These are phyloP conservation scores for Protaetia brevitarsis DNA, from an alignment of 1,140 invertebrate species.

Conservation along the genomic window DNA sequence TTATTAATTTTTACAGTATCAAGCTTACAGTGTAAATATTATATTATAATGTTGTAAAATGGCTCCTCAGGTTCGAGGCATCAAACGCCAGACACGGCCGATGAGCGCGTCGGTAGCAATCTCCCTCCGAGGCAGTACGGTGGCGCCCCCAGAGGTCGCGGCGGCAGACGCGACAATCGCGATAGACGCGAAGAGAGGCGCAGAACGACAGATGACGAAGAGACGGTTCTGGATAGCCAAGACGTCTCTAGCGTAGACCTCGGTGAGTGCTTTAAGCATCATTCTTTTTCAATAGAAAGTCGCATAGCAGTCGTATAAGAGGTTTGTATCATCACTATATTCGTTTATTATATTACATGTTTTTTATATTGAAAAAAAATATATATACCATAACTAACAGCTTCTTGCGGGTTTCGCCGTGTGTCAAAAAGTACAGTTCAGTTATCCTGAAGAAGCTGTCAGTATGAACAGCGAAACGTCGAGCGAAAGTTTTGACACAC, in stretches of 20 bases:
- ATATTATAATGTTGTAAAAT: not conserved
- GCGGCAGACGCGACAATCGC: conserved; percentile 53
- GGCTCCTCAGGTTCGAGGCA: conserved; percentile 53
- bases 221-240: conserved; percentile 73
- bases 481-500: too few species aligned
- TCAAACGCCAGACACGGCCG: conserved; percentile 56
- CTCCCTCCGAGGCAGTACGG: conserved; percentile 51
- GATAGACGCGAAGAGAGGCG: conserved; percentile 62
- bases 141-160: conserved; percentile 44
- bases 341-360: not conserved
- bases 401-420: too few species aligned
- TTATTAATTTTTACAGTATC: not conserved
- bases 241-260: conserved; percentile 74
- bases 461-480: too few species aligned
- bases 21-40: not conserved
- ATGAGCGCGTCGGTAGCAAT: conserved; percentile 55
- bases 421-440: too few species aligned
- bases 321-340: not conserved
- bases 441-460: too few species aligned
- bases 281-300: not conserved
- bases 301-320: not conserved
- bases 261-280: conserved; percentile 53
- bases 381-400: too few species aligned
- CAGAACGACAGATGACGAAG: conserved; percentile 74
- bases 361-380: too few species aligned